Evolutionary conservation across 1,140 invertebrate genomes (phyloP).

Genomic region (Solenopsis fugax): DNA sequence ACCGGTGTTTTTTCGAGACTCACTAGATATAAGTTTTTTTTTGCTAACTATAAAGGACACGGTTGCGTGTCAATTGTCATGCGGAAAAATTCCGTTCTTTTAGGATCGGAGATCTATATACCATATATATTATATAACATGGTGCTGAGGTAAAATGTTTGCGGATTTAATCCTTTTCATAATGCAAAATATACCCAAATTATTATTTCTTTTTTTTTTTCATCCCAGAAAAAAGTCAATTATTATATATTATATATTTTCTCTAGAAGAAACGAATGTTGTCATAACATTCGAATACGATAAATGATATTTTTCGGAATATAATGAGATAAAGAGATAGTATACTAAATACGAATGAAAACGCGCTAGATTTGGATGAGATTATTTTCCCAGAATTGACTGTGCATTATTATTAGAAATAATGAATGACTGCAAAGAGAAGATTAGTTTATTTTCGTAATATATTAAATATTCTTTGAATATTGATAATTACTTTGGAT

Average conservation of each 20-base stretch:
- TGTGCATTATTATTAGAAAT: neutral
- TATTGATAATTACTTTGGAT: constrained; percentile 12
- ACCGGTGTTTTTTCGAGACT: constrained; percentile 55
- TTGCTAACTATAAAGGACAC: constrained; percentile 33
- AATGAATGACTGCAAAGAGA: neutral
- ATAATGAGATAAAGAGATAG: neutral
- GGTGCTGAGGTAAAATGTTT: neutral
- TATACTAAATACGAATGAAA: neutral
- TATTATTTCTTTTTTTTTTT: constrained; percentile 21
- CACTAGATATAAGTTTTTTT: constrained; percentile 29
- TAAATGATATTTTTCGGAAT: constrained; percentile 35
- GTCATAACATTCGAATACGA: neutral
- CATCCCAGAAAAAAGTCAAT: constrained; percentile 30
- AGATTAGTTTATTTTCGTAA: neutral
- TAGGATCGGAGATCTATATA: neutral
- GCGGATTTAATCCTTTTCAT: too few species aligned
- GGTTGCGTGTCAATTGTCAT: constrained; percentile 52
- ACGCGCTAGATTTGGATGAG: constrained; percentile 2
- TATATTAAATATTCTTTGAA: neutral
- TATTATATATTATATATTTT: constrained; percentile 35
- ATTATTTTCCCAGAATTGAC: constrained; percentile 37
- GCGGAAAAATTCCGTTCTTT: constrained; percentile 11
- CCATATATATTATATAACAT: too few species aligned
- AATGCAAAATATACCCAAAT: neutral
- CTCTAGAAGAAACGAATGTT: neutral